Percentiles rank a stretch among this genome's conserved stretches.
These are phyloP conservation scores for Buathra laborator DNA, from an alignment of 2,888 invertebrate species.

Conservation along the genomic window DNA sequence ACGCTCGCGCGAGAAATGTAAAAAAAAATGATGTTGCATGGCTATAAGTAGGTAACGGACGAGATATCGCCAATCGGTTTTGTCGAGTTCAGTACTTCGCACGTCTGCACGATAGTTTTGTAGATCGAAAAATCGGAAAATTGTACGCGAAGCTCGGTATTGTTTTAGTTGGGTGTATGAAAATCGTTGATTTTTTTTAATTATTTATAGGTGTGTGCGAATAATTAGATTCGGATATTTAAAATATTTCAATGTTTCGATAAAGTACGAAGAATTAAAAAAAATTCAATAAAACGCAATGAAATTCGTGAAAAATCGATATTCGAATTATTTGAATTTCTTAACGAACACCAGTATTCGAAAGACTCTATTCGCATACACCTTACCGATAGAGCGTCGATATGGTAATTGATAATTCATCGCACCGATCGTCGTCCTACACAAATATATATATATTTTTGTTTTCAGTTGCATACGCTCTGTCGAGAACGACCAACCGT, in stretches of 20 bases:
- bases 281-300: no score
- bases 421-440: not conserved
- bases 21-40: constrained; percentile 23
- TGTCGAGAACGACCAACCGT: not conserved
- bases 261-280: no score
- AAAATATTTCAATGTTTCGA: no score
- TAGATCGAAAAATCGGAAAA: constrained; percentile 13
- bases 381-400: not conserved
- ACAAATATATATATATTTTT: not conserved
- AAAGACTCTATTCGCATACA: no score
- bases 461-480: not conserved
- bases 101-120: constrained; percentile 30
- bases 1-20: constrained; percentile 16
- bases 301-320: no score
- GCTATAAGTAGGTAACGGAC: constrained; percentile 58
- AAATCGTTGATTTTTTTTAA: no score
- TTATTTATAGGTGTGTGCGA: no score
- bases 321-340: no score
- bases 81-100: constrained; percentile 22
- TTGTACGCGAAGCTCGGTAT: constrained; percentile 32
- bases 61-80: constrained; percentile 36
- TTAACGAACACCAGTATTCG: no score
- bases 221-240: no score
- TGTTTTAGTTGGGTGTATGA: not conserved
- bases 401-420: constrained; percentile 20